Conservation (phyloP, 2,888 invertebrate genomes). For the Lasioglossum lativentre region DNA sequence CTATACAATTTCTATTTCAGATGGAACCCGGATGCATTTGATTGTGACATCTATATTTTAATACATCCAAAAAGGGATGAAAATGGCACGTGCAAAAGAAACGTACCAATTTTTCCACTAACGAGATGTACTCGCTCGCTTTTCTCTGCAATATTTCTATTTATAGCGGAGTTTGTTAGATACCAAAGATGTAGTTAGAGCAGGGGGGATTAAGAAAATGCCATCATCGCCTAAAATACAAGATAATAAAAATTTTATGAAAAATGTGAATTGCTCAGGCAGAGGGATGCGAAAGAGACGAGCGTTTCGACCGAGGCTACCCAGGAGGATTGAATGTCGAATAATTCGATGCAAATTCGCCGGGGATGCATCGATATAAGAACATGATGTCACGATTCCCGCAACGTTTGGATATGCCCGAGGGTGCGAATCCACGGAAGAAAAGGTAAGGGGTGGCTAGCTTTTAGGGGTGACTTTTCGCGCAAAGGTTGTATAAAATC, state of each 20-base stretch:
- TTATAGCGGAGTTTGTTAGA: no score
- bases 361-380: slow-evolving; percentile 5
- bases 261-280: slow-evolving; percentile 50
- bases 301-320: slow-evolving; percentile 32
- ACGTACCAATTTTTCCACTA: background rate
- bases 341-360: slow-evolving; percentile 46
- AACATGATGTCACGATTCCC: background rate
- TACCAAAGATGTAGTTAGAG: no score
- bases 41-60: background rate
- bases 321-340: slow-evolving; percentile 42
- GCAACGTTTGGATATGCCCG: slow-evolving; percentile 28
- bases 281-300: slow-evolving; percentile 47
- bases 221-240: no score
- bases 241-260: no score
- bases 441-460: slow-evolving; percentile 38
- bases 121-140: background rate
- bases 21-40: background rate
- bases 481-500: slow-evolving; percentile 36
- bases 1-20: background rate
- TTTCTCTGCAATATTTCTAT: background rate
- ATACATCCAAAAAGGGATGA: no score
- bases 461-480: slow-evolving; percentile 7
- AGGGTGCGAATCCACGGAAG: background rate
- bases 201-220: no score
- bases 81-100: background rate